Conservation (phyloP, 92 coral and sea anemone species). For the Parazoanthus darwini region DNA sequence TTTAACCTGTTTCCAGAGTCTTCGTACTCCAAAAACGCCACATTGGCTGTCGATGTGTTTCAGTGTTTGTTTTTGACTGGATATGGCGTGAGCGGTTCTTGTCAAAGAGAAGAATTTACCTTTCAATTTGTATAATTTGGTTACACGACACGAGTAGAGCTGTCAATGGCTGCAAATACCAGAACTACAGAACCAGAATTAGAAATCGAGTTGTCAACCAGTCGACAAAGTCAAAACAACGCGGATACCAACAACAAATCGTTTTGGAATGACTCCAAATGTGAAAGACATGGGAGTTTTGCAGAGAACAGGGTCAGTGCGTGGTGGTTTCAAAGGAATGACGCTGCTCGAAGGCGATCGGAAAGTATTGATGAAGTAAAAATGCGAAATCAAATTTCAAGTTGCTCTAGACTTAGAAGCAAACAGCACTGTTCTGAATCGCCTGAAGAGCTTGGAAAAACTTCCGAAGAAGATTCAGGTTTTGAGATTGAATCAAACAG, state of each 20-base stretch:
- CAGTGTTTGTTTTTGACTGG: constrained; percentile 7
- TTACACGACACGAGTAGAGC: background rate
- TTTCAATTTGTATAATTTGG: background rate
- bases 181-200: background rate
- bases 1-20: too few species aligned
- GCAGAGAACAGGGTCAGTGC: background rate
- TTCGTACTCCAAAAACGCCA: too few species aligned
- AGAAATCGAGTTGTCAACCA: background rate
- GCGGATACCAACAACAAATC: background rate
- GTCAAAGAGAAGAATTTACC: background rate
- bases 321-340: constrained; percentile 27
- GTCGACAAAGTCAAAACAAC: background rate
- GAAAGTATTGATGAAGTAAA: background rate
- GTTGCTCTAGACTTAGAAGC: background rate
- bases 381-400: constrained; percentile 1
- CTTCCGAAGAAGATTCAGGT: background rate
- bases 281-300: background rate
- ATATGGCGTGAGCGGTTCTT: background rate
- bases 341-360: background rate
- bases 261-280: background rate
- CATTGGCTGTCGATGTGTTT: too few species aligned
- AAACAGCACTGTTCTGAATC: background rate
- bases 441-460: background rate
- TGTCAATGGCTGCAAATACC: constrained; percentile 12
- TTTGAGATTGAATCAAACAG: background rate